These are phyloP conservation scores for Glareola pratincola DNA, from an alignment of 2,113 vertebrate species.

Conservation along the genomic window DNA sequence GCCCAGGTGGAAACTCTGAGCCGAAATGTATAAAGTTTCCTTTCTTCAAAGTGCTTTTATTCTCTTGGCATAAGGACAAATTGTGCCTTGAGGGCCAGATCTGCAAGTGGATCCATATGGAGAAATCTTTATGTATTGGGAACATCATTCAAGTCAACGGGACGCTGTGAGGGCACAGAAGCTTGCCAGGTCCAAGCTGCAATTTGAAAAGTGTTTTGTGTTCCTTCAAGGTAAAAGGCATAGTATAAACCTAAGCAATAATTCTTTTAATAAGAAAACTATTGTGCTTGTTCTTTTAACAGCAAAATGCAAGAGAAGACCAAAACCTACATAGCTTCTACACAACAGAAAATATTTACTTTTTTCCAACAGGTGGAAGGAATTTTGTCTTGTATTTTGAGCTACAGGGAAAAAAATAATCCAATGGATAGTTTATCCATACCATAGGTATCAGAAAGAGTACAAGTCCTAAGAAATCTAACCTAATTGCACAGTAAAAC, in stretches of 20 bases:
- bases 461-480: slow-evolving; percentile 51
- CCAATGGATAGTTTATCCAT: slow-evolving; percentile 41
- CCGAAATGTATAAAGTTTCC: slow-evolving; percentile 41
- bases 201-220: slow-evolving; percentile 55
- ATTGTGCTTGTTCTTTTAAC: slow-evolving; percentile 12
- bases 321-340: not conserved
- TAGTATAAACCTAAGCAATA: slow-evolving; percentile 49
- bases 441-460: slow-evolving; percentile 41
- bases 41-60: slow-evolving; percentile 63
- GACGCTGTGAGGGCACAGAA: slow-evolving; percentile 12
- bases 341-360: not conserved
- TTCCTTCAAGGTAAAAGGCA: slow-evolving; percentile 50
- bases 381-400: slow-evolving; percentile 63
- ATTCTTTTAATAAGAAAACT: slow-evolving; percentile 45
- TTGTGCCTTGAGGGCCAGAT: slow-evolving; percentile 60
- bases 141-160: slow-evolving; percentile 50
- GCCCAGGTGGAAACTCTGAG: slow-evolving; percentile 55
- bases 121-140: slow-evolving; percentile 56
- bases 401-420: slow-evolving; percentile 47
- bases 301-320: not conserved
- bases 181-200: slow-evolving; percentile 44
- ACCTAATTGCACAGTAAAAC: slow-evolving; percentile 57
- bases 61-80: slow-evolving; percentile 59
- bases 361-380: slow-evolving; percentile 49
- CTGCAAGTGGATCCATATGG: slow-evolving; percentile 65